phyloP scores from a whole-genome alignment of 2,113 vertebrate species.

The Nematolebias whitei region DNA sequence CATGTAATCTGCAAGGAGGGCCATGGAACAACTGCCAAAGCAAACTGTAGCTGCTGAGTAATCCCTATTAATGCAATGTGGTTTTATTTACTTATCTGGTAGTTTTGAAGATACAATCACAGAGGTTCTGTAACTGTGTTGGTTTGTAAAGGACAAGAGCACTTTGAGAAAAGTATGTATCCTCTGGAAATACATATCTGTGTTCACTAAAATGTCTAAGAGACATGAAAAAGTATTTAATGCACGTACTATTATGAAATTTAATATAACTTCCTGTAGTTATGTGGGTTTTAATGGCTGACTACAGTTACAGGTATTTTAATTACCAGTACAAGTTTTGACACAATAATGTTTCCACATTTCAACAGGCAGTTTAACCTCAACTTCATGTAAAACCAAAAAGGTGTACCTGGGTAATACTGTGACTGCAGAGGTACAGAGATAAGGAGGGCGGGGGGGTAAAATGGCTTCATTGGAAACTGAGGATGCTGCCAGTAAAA shows the following conservation, averaged over 20 bases:
- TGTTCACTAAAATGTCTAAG: too few relatives aligned
- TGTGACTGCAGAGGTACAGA: slow-evolving; percentile 4
- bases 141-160: not conserved
- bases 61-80: slow-evolving; percentile 52
- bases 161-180: not conserved
- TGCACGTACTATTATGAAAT: not conserved
- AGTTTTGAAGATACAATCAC: slow-evolving; percentile 43
- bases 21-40: slow-evolving; percentile 47
- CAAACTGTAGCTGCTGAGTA: slow-evolving; percentile 57
- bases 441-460: not conserved
- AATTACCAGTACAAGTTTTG: not conserved
- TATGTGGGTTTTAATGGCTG: slow-evolving; percentile 1
- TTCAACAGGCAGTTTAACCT: not conserved
- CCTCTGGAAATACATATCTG: not conserved
- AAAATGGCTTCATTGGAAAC: too few relatives aligned
- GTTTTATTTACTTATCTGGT: slow-evolving; percentile 52
- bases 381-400: not conserved
- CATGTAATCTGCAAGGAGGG: slow-evolving; percentile 41
- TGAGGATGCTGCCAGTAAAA: too few relatives aligned
- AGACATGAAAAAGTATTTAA: too few relatives aligned
- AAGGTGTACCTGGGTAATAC: not conserved
- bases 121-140: not conserved
- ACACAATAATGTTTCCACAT: slow-evolving; percentile 11
- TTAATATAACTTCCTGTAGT: slow-evolving; percentile 8
- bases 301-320: slow-evolving; percentile 11